Percentiles rank a stretch among this genome's conserved stretches.
phyloP scores from a whole-genome alignment of 2,113 vertebrate species.

The Tonatia bakeri region DNA sequence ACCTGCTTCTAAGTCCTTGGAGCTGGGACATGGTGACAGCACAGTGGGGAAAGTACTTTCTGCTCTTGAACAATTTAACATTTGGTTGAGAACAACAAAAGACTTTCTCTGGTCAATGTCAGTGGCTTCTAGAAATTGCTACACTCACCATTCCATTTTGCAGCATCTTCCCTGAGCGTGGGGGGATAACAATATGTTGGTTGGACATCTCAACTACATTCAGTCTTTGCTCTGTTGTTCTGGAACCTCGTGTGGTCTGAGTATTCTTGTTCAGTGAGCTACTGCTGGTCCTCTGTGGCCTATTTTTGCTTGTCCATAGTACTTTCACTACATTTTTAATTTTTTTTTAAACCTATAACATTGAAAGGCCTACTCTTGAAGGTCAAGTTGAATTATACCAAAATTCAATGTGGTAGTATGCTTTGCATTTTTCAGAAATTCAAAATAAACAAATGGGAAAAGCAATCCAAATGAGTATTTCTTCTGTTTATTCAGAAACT shows the following conservation, averaged over 20 bases:
- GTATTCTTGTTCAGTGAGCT: not conserved
- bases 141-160: not conserved
- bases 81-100: not conserved
- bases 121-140: not conserved
- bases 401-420: not conserved
- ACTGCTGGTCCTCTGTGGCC: not conserved
- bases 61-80: not conserved
- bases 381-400: not conserved
- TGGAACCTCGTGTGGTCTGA: not conserved
- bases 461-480: not conserved
- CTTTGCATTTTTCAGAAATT: not conserved
- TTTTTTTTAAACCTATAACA: not conserved
- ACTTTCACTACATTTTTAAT: not conserved
- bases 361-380: not conserved
- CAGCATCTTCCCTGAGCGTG: not conserved
- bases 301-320: not conserved
- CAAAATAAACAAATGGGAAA: not conserved
- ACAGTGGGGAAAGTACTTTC: not conserved
- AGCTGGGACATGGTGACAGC: not conserved
- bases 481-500: not conserved
- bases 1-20: not conserved
- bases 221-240: not conserved
- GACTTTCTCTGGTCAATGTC: not conserved
- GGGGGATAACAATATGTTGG: not conserved
- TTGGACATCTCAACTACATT: not conserved